Evolutionary conservation across 2,888 invertebrate genomes (phyloP).

Genomic region (Salticus scenicus): DNA sequence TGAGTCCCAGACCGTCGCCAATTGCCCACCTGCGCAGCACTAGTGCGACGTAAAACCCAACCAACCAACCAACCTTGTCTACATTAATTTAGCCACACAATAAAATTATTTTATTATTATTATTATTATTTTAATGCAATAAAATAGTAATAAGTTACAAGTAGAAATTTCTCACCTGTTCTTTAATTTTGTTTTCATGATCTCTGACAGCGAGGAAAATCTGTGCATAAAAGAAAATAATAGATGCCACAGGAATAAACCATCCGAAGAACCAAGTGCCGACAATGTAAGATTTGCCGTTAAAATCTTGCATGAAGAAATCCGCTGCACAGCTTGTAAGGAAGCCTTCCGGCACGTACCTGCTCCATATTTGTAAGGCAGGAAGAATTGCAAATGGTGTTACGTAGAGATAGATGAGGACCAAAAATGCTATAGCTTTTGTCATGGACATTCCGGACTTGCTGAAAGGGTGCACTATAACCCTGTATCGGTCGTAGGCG

Average conservation of each 20-base stretch:
- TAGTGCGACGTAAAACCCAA: too few species aligned
- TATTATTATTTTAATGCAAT: too few species aligned
- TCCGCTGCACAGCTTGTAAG: conserved; percentile 90
- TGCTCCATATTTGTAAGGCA: conserved; percentile 86
- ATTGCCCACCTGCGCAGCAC: too few species aligned
- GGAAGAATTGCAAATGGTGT: conserved; percentile 84
- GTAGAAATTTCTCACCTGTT: conserved; percentile 79
- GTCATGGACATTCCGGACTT: conserved; percentile 80
- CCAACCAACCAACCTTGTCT: too few species aligned
- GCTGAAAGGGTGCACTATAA: conserved; percentile 87
- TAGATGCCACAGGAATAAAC: conserved; percentile 82
- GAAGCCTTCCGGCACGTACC: conserved; percentile 88
- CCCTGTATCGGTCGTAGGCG: conserved; percentile 87
- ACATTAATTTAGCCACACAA: too few species aligned
- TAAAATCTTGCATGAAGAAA: conserved; percentile 82
- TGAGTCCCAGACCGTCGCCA: too few species aligned
- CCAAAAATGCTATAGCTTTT: conserved; percentile 81
- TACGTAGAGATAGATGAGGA: conserved; percentile 85
- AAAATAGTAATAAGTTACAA: too few species aligned
- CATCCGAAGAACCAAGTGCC: conserved; percentile 83
- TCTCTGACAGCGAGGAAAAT: conserved; percentile 78
- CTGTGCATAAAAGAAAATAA: conserved; percentile 84
- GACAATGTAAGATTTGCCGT: conserved; percentile 83
- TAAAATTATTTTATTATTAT: too few species aligned
- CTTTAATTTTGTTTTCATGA: conserved; percentile 90